phyloP scores from a whole-genome alignment of 2,797 vertebrate species.

The Catamblyrhynchus diadema region DNA sequence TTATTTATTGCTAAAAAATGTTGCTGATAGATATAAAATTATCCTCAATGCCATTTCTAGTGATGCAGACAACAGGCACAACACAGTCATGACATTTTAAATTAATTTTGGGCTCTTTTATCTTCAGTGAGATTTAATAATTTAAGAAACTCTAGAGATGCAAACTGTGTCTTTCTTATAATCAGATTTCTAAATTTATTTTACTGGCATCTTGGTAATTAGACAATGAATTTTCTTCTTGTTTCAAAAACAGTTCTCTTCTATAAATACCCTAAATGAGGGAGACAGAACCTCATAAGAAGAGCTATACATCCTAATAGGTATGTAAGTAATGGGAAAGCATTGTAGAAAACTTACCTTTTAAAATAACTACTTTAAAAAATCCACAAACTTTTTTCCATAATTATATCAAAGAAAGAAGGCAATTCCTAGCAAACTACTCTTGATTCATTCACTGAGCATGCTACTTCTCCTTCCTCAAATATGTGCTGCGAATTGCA shows the following conservation, averaged over 20 bases:
- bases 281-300: not conserved
- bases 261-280: not conserved
- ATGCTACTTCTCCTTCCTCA: not conserved
- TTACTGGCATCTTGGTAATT: not conserved
- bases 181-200: not conserved
- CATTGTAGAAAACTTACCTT: not conserved
- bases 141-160: not conserved
- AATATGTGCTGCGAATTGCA: not conserved
- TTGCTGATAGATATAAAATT: not conserved
- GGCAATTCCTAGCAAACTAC: not conserved
- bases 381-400: rapidly evolving
- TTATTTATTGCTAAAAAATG: not conserved
- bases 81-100: not conserved
- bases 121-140: not conserved
- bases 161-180: not conserved
- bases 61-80: not conserved
- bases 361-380: not conserved
- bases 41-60: not conserved
- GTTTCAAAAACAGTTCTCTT: not conserved
- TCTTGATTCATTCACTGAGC: not conserved
- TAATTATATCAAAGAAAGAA: not conserved
- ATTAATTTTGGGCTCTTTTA: not conserved
- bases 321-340: not conserved
- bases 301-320: not conserved
- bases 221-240: not conserved